Base-by-base conservation (phyloP, 2,888 invertebrate genomes). In the Ptycholaimellus sp. region DNA sequence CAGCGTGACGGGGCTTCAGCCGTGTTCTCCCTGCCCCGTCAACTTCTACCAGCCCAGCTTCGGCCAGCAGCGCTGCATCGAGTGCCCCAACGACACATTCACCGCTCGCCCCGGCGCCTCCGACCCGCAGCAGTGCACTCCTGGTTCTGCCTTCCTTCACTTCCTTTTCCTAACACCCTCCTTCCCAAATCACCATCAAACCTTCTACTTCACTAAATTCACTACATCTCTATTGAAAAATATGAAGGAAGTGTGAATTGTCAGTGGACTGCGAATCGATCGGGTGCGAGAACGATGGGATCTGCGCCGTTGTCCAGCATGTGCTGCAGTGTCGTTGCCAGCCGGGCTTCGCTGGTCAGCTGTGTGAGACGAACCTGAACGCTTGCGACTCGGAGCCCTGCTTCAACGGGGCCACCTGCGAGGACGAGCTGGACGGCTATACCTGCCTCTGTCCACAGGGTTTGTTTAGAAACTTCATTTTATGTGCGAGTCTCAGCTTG, bases 401-500 rank as follows among this genome's bases (percentile, higher is more conserved):
- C 50, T 81, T 82, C 1, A 85, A 83, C 55, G 68, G 83, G 52
- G 87, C 87, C 3, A 83, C 85, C 79, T 93, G 93, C 60, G 85
- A 87, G 63, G 82, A 87, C 58, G 45, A 48, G 7, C 45, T 79
- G 76, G 60, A 83, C 76, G 17, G 81, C 77, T 40, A 72, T 70
- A 48, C 47, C 28, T 57, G 57, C 42, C 39, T 46, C 19, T 57
- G 57, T 30, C 51, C 50, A 6, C 47, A 49, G 34, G 47, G 53
- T 53, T 33, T 32, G 43, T 30, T 22, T 16, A n/a, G n/a, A n/a
- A n/a, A n/a, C n/a, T n/a, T n/a, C n/a, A n/a, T n/a, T n/a, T n/a
- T n/a, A n/a, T n/a, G n/a, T n/a, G n/a, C n/a, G n/a, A n/a, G n/a
- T n/a, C n/a, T n/a, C n/a, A n/a, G n/a, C n/a, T n/a, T n/a, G n/a